Evolutionary conservation across 2,888 invertebrate genomes (phyloP), one percentile per base, ranked within the genome.

Genomic region (Heterodera filipjevi): DNA sequence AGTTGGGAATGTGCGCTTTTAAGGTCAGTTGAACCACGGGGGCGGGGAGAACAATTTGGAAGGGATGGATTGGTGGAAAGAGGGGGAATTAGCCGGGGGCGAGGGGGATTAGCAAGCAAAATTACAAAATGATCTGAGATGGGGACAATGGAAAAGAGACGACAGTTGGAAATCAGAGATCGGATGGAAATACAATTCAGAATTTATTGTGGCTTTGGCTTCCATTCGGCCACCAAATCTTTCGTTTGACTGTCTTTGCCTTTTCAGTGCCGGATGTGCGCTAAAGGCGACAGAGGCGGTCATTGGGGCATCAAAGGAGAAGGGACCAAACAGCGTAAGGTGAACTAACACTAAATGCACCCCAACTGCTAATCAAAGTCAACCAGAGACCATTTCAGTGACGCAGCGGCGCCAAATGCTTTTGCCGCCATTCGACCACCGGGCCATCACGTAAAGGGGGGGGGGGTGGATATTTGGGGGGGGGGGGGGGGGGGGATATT

Each of bases 401-500:
- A 32, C 5, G n/a, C n/a, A n/a, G n/a, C n/a, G n/a, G 53, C 64
- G 30, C 64, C 59, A 19, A 84, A 86, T 68, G 84, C 79, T 8
- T 86, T 85, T 76, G 86, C 86, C 0, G 83, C 80, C 12, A 83
- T 85, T 66, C 82, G 85, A 22, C 85, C 85, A 1, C 85, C 85
- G 10, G 85, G 95, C 12, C 92, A 92, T 86, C 92, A 92, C 87
- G 97, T 59, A 27, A 59, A 27, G 19, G 53, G 22, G 59, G n/a
- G n/a, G n/a, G n/a, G n/a, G n/a, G n/a, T n/a, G n/a, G n/a, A n/a
- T 3, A 27, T 3, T 5, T 16, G 53, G 5, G 53, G 16, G 53
- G 53, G 53, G 53, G 53, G 53, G 53, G 49, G 19, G 19, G 14
- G 49, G 49, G 49, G 3, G 19, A 3, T 19, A n/a, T n/a, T n/a